These are phyloP conservation scores for Apotomis betuletana DNA, from an alignment of 2,888 invertebrate species.

Conservation along the genomic window DNA sequence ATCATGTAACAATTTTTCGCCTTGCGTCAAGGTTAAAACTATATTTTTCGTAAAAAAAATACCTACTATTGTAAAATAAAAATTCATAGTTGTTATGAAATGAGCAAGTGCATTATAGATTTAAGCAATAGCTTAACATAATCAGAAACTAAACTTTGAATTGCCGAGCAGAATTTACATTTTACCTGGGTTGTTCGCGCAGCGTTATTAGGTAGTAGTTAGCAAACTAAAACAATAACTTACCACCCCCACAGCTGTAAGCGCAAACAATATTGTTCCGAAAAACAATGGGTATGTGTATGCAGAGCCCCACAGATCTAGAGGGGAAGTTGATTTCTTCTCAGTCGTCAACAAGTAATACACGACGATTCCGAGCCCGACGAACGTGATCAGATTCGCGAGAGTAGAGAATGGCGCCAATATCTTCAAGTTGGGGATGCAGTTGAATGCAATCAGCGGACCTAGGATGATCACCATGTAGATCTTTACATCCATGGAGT, in stretches of 20 bases:
- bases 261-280: slow-evolving; percentile 95
- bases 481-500: slow-evolving; percentile 75
- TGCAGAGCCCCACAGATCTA: slow-evolving; percentile 70
- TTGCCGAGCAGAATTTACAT: slow-evolving; percentile 4
- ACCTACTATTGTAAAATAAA: no score
- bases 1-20: no score
- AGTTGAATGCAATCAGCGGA: slow-evolving; percentile 88
- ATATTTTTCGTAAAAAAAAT: no score
- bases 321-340: slow-evolving; percentile 75
- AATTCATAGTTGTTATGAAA: background rate
- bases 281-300: slow-evolving; percentile 89
- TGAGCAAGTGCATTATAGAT: background rate
- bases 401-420: slow-evolving; percentile 92
- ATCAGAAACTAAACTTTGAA: background rate
- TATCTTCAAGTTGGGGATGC: slow-evolving; percentile 89
- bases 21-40: no score
- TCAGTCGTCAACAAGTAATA: slow-evolving; percentile 85
- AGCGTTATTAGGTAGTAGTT: background rate
- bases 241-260: slow-evolving; percentile 92
- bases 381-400: slow-evolving; percentile 91
- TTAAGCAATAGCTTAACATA: background rate
- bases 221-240: slow-evolving; percentile 56
- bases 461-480: slow-evolving; percentile 87
- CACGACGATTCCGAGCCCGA: slow-evolving; percentile 89
- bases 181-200: background rate